phyloP scores from a whole-genome alignment of 2,888 invertebrate species.

The Troides helena region DNA sequence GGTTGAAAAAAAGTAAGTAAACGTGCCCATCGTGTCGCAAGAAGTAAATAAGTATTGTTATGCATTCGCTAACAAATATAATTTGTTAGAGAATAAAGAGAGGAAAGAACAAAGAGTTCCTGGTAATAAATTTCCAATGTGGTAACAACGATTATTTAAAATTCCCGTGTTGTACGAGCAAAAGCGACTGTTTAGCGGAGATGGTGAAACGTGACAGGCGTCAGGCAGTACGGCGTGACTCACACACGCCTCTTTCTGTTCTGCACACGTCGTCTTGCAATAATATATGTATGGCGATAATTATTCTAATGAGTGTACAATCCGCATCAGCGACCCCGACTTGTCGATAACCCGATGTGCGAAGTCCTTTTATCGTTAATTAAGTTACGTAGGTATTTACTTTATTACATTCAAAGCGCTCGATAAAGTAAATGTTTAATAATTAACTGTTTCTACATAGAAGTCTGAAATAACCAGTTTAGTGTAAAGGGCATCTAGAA shows the following conservation, averaged over 20 bases:
- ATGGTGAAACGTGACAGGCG: slow-evolving; percentile 51
- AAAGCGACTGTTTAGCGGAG: slow-evolving; percentile 33
- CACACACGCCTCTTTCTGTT: slow-evolving; percentile 38
- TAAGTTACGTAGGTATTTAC: slow-evolving; percentile 35
- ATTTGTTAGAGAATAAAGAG: not conserved
- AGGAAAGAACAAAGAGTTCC: slow-evolving; percentile 6
- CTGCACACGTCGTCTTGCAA: slow-evolving; percentile 44
- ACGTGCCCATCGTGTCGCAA: no score
- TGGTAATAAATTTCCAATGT: slow-evolving; percentile 17
- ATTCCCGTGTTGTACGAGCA: slow-evolving; percentile 30
- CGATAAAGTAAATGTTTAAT: not conserved
- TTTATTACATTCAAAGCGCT: slow-evolving; percentile 7
- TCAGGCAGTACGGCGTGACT: slow-evolving; percentile 43
- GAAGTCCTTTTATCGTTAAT: slow-evolving; percentile 55
- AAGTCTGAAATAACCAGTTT: no score
- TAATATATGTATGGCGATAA: slow-evolving; percentile 42
- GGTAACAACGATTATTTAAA: slow-evolving; percentile 13
- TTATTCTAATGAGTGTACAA: slow-evolving; percentile 51
- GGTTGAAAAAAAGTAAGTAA: no score
- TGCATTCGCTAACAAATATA: no score
- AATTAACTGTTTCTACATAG: no score
- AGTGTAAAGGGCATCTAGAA: no score
- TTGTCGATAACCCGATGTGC: slow-evolving; percentile 41
- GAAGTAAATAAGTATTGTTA: no score
- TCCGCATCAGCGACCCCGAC: slow-evolving; percentile 53